A percentile compares a stretch with the other conserved stretches of the same genome.
Evolutionary conservation across 1,140 invertebrate species (phyloP).

Genomic region (Hirudo medicinalis): DNA sequence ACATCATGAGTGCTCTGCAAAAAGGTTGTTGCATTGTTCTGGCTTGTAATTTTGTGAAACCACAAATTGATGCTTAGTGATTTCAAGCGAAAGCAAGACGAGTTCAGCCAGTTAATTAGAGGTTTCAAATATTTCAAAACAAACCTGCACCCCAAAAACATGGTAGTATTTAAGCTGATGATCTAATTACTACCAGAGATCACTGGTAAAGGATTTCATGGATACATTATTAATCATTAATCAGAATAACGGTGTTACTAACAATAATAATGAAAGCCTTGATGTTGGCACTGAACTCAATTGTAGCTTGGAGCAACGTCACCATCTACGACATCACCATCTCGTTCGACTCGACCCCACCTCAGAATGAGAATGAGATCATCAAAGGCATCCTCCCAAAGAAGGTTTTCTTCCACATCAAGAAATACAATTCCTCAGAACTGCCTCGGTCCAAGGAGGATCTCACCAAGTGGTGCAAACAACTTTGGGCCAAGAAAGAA

Average conservation of each 20-base stretch:
- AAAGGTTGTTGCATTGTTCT: constrained; percentile 41
- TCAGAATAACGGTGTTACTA: background rate
- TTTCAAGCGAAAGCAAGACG: too few species aligned
- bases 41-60: too few species aligned
- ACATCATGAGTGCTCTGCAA: constrained; percentile 47
- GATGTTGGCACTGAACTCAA: background rate
- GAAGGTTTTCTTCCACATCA: constrained; percentile 33
- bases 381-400: constrained; percentile 30
- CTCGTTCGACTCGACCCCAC: constrained; percentile 31
- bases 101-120: too few species aligned
- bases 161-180: too few species aligned
- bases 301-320: constrained; percentile 30
- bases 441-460: constrained; percentile 26
- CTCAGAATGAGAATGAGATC: constrained; percentile 31
- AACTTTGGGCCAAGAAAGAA: constrained; percentile 32
- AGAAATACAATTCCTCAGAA: constrained; percentile 24
- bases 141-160: too few species aligned
- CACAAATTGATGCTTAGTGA: too few species aligned
- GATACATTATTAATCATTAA: constrained; percentile 38
- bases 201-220: too few species aligned
- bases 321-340: constrained; percentile 34
- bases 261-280: background rate
- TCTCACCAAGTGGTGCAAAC: constrained; percentile 28
- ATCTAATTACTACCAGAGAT: too few species aligned
- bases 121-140: too few species aligned